Percentiles rank a stretch among this genome's conserved stretches.
These are phyloP conservation scores for Glaucidium brasilianum DNA, from an alignment of 2,113 vertebrate genomes.

Conservation along the genomic window DNA sequence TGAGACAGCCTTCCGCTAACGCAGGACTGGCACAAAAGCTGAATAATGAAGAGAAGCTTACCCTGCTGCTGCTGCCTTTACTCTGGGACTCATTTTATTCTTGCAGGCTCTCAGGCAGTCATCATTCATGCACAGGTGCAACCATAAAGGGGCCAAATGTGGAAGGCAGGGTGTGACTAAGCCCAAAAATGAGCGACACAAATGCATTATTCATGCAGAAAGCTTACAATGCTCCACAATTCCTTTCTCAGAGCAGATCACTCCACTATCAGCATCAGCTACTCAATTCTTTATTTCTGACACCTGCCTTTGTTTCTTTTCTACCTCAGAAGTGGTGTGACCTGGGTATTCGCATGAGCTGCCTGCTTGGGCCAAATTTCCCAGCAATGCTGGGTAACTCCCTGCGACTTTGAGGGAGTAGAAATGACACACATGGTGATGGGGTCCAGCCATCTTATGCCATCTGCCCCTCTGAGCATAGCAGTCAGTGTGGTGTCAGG, in stretches of 20 bases:
- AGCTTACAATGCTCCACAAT: background rate
- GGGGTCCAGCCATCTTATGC: background rate
- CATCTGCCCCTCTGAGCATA: background rate
- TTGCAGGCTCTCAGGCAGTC: conserved; percentile 23
- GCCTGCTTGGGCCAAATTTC: background rate
- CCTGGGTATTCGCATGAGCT: background rate
- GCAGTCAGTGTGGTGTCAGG: background rate
- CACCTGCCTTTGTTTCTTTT: conserved; percentile 45
- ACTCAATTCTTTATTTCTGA: conserved; percentile 26
- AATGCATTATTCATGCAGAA: conserved; percentile 57
- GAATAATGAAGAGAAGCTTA: conserved; percentile 38
- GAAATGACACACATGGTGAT: background rate
- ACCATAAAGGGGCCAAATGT: conserved; percentile 51
- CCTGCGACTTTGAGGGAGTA: background rate
- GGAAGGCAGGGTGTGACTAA: conserved; percentile 63
- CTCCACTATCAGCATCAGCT: background rate
- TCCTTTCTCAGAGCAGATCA: conserved; percentile 28
- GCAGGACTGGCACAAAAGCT: background rate
- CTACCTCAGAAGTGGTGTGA: background rate
- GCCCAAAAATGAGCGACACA: conserved; percentile 44
- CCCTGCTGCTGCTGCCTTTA: background rate
- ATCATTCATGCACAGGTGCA: conserved; percentile 60
- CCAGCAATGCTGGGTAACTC: background rate
- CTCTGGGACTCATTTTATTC: background rate
- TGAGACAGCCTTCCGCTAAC: background rate